Conservation (phyloP, 2,797 vertebrate species). For the Glossophaga mutica region DNA sequence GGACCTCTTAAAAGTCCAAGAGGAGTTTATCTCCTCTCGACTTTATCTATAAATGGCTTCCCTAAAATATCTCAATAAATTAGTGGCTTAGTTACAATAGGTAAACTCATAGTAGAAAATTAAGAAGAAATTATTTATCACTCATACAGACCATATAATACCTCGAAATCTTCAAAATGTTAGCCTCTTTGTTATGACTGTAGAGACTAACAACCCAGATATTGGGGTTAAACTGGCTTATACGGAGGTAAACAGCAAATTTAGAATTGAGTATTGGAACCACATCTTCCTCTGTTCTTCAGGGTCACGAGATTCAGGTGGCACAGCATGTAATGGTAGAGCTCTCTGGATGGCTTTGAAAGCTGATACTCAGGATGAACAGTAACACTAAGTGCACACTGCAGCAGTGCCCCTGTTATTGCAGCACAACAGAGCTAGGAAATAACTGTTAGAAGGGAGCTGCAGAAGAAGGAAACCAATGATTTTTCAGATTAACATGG, state of each 20-base stretch:
- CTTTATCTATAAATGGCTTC: slow-evolving; percentile 24
- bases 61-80: background rate
- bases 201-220: background rate
- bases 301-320: background rate
- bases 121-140: slow-evolving; percentile 27
- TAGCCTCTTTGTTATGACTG: slow-evolving; percentile 25
- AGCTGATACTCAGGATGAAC: slow-evolving; percentile 22
- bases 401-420: background rate
- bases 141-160: background rate
- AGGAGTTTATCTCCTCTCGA: background rate
- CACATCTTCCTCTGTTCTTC: background rate
- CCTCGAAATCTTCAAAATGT: background rate
- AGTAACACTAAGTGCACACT: background rate
- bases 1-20: background rate
- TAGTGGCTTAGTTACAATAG: background rate
- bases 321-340: background rate
- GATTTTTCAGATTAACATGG: slow-evolving; percentile 42
- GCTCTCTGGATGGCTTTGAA: slow-evolving; percentile 31
- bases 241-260: background rate
- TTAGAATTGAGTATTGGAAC: background rate
- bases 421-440: background rate
- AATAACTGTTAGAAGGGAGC: slow-evolving; percentile 18
- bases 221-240: background rate
- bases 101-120: background rate
- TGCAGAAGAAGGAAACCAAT: background rate